Base-by-base conservation (phyloP, 1,140 invertebrate genomes). In the Octopus sinensis region DNA sequence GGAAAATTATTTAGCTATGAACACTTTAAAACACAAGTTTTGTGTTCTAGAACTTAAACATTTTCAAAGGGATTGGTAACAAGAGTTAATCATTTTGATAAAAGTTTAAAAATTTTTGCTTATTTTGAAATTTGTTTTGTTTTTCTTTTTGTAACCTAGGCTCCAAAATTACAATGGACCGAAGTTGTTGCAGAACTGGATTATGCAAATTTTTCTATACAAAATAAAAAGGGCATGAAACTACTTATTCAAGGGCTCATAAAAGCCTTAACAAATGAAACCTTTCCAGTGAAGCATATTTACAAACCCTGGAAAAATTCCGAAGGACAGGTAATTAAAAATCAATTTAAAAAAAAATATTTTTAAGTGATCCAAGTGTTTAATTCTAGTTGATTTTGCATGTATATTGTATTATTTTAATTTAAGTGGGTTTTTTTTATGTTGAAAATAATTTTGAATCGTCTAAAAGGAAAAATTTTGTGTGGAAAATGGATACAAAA, bases 261-360 rank as follows among this genome's bases (percentile, higher is more conserved):
- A 79, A 90, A 95, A 53, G 96, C 95, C 4, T 92, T 97, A 0
- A 86, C 30, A 43, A 73, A 87, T 52, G 88, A 89, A 30, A 83
- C 87, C 23, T 97, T 98, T 89, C 97, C 97, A 17, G 93, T 97
- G 52, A 96, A 98, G 87, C 93, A 94, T 80, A 92, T 98, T 83
- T 98, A 97, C 90, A 92, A 95, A 78, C 93, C 94, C 76, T 99
- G 97, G 97, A 95, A 95, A 82, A 97, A 98, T 90, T 92, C 95
- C 13, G 97, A 98, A 87, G 96, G 96, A 68, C 96, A 93, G 89
- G 90, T 90, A 78, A 81, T 81, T 76, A 79, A 78, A 23, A 12
- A 13, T 4, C 13, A 80, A 6, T 51, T 52, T 6, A 52, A 13
- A 54, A 54, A 9, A 79, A 17, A 53, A 30, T 23, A 23, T 23